phyloP scores from a whole-genome alignment of 1,140 invertebrate species.

The Leptestheria dahalacensis region DNA sequence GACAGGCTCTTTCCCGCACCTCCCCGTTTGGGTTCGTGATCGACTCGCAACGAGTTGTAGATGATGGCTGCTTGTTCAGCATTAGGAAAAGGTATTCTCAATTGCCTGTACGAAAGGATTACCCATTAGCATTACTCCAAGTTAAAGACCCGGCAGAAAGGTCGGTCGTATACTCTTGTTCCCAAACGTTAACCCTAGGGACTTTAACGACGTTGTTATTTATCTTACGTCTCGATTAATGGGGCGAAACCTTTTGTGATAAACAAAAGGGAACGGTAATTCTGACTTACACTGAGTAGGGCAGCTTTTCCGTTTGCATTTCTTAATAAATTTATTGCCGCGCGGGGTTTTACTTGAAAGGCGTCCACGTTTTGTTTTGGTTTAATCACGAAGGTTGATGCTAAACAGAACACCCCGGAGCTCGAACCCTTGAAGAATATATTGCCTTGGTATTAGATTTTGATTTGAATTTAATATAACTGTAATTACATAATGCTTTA shows the following conservation, averaged over 20 bases:
- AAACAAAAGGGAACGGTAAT: neutral
- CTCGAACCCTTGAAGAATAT: too few species aligned
- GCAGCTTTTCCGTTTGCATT: neutral
- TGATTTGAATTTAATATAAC: too few species aligned
- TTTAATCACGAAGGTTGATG: too few species aligned
- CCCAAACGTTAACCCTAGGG: too few species aligned
- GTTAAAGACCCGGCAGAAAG: neutral
- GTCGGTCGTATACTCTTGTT: neutral
- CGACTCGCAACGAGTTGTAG: neutral
- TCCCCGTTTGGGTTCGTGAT: neutral
- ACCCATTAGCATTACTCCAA: neutral
- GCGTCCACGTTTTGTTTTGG: too few species aligned
- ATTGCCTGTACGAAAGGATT: neutral
- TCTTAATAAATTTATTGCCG: too few species aligned
- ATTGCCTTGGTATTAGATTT: too few species aligned
- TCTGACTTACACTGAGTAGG: neutral
- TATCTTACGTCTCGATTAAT: too few species aligned
- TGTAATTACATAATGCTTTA: too few species aligned
- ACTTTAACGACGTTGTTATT: too few species aligned
- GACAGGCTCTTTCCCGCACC: neutral
- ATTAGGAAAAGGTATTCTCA: neutral
- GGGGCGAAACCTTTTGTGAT: neutral
- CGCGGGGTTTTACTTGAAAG: too few species aligned
- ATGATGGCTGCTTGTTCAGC: neutral
- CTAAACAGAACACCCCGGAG: too few species aligned